Percentiles rank a stretch among this genome's conserved stretches.
These are phyloP conservation scores for Tetheella fluctuosa DNA, from an alignment of 2,888 invertebrate genomes.

Conservation along the genomic window DNA sequence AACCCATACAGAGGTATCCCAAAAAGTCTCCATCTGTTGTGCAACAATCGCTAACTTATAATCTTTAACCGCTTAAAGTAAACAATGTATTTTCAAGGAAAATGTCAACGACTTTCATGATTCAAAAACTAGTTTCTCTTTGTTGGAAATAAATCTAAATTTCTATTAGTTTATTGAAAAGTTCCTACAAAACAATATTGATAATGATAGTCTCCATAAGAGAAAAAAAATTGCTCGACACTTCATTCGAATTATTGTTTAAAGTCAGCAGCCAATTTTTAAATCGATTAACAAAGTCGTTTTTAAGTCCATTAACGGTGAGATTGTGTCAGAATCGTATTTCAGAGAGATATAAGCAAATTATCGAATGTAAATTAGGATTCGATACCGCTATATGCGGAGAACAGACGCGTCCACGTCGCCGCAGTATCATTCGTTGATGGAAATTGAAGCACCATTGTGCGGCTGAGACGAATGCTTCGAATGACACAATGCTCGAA, in stretches of 20 bases:
- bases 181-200: no score
- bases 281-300: background rate
- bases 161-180: no score
- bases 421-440: conserved; percentile 44
- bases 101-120: conserved; percentile 15
- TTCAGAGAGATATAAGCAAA: conserved; percentile 3
- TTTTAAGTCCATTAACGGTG: no score
- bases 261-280: background rate
- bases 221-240: background rate
- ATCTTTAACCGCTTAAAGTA: conserved; percentile 18
- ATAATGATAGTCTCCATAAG: no score
- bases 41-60: conserved; percentile 15
- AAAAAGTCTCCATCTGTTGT: conserved; percentile 14
- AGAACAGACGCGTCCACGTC: conserved; percentile 13
- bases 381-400: conserved; percentile 5
- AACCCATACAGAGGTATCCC: conserved; percentile 26
- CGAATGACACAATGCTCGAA: conserved; percentile 41
- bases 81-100: conserved; percentile 20
- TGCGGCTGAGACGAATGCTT: conserved; percentile 45
- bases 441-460: conserved; percentile 60
- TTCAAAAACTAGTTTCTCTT: background rate
- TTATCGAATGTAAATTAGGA: conserved; percentile 18
- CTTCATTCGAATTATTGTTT: no score
- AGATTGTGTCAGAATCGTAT: background rate
- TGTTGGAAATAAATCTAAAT: background rate